Evolutionary conservation across 2,797 vertebrate genomes (phyloP), one percentile per base, ranked within the genome.

Genomic region (Chaetodon trifasciatus): DNA sequence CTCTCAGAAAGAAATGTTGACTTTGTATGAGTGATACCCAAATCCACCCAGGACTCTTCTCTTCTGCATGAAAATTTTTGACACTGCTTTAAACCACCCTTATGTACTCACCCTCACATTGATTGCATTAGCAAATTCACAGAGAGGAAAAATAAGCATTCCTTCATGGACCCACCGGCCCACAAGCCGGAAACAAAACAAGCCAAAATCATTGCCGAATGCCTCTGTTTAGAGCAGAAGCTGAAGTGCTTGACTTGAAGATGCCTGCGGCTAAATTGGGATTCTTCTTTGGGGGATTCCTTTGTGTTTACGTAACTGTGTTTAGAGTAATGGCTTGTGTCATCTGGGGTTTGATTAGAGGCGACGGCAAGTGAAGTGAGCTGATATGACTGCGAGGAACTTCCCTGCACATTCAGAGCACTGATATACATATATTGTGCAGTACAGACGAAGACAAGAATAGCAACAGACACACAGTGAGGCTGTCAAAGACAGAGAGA

Each of bases 211-310:
- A 37, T 64, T 3, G 39, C 21, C 9, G 62, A 86, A 74, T n/a
- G 65, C 58, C 58, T 76, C 82, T 73, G 57, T 39, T 56, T 44
- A 16, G 44, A 73, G 77, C 69, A 72, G 53, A 69, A 70, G 64
- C 53, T 74, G 35, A 82, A 71, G 78, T 46, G 49, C 2, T 19
- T 79, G 83, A 23, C 55, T 63, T 44, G 69, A 67, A 76, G 72
- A 86, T 72, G 74, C 86, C 79, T 80, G 87, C 52, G 56, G 84
- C 74, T 88, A 81, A 74, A 70, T 63, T 60, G 58, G 57, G 76
- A 81, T 72, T 79, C 68, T 86, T 88, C 78, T 83, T 84, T 39
- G 66, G 79, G 86, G 88, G 83, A 89, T 89, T 85, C 85, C 83
- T 91, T 74, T 74, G 81, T 76, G 64, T 91, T 82, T 86, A 74